These are phyloP conservation scores for Boulengeromyrus knoepffleri DNA, from an alignment of 2,113 vertebrate species.

Conservation along the genomic window DNA sequence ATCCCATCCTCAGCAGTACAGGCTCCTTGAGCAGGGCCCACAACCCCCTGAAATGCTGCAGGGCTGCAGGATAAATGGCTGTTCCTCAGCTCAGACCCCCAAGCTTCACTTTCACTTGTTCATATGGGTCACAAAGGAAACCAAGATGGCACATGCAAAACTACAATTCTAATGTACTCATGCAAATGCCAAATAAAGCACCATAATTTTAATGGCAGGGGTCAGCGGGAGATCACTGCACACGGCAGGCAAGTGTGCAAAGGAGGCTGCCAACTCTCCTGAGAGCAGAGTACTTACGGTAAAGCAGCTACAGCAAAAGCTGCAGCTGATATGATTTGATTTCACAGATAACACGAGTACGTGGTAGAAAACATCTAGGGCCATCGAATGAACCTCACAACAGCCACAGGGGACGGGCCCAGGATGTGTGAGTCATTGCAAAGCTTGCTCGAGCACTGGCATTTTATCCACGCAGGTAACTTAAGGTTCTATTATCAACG, in stretches of 20 bases:
- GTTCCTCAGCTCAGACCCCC: not conserved
- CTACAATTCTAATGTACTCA: not conserved
- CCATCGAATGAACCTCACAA: not conserved
- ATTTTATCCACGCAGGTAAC: not conserved
- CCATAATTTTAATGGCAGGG: not conserved
- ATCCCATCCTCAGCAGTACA: not conserved
- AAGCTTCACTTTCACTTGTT: not conserved
- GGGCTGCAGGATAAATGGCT: not conserved
- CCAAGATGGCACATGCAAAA: not conserved
- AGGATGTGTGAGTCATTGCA: not conserved
- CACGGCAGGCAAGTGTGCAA: not conserved
- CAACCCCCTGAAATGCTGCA: not conserved
- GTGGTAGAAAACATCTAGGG: not conserved
- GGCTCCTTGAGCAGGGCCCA: not conserved
- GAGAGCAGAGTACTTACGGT: not conserved
- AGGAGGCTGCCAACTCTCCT: not conserved
- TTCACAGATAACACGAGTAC: not conserved
- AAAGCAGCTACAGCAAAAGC: not conserved
- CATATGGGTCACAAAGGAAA: not conserved
- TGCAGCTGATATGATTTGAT: not conserved
- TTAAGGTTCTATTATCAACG: not conserved
- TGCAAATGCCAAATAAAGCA: not conserved
- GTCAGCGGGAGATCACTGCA: not conserved
- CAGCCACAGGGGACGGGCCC: not conserved
- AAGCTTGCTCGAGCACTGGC: not conserved